Evolutionary conservation across 2,113 vertebrate species (phyloP).

Genomic region (Gymnobelideus leadbeateri): DNA sequence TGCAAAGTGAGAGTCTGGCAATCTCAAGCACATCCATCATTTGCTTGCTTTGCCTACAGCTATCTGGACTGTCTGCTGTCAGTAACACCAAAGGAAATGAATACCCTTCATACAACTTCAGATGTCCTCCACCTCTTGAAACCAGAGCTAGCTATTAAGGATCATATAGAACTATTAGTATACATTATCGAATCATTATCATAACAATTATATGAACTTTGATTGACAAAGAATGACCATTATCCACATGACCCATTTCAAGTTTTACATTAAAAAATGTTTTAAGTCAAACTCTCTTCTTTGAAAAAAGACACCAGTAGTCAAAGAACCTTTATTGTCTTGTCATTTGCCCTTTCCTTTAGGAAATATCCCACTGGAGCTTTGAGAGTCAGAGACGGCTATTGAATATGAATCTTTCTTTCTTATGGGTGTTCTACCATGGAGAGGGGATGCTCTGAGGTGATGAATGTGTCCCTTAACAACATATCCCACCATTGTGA

Average conservation of each 20-base stretch:
- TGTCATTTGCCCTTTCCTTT: conserved; percentile 38
- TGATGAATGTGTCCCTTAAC: conserved; percentile 32
- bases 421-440: background rate
- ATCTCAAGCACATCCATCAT: background rate
- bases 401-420: conserved; percentile 43
- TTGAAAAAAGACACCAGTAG: conserved; percentile 13
- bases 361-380: conserved; percentile 8
- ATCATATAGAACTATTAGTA: conserved; percentile 45
- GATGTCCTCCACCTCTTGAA: conserved; percentile 60
- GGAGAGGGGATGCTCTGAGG: conserved; percentile 54
- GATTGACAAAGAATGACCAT: conserved; percentile 62
- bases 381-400: background rate
- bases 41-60: background rate
- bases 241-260: conserved; percentile 54
- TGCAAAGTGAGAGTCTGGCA: conserved; percentile 40
- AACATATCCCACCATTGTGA: conserved; percentile 70
- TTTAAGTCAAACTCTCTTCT: conserved; percentile 9
- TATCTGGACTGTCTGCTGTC: conserved; percentile 30
- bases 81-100: conserved; percentile 53
- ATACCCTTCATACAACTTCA: conserved; percentile 48
- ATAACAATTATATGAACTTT: conserved; percentile 47
- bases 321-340: background rate
- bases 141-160: conserved; percentile 44
- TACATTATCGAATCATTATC: conserved; percentile 51
- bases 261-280: conserved; percentile 39